Evolutionary conservation across 2,113 vertebrate genomes (phyloP), one percentile per base, ranked within the genome.

Genomic region (Channa argus): DNA sequence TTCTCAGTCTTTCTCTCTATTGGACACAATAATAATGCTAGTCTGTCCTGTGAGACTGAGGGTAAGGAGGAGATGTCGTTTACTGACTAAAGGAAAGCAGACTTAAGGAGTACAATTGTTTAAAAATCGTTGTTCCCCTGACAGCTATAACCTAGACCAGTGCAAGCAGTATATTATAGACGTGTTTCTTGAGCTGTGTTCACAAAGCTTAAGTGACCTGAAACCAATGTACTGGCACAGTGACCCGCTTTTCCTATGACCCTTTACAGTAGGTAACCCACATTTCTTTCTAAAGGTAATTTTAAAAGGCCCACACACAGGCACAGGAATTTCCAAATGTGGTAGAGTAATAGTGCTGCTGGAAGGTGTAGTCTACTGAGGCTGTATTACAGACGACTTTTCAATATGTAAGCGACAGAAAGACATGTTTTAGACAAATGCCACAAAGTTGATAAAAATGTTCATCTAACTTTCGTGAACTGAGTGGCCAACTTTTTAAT

Each of bases 31-130:
- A 79, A 80, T 74, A 74, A 75, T 68, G 70, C 33, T 73, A 80
- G 82, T 80, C 56, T 58, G 80, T 75, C 72, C 78, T 45, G 37
- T 10, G 85, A 78, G 88, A 80, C 64, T 8, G 41, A 51, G 63
- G 15, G 8, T 7, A 8, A 76, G 60, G 43, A 77, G 60, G 74
- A 58, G 34, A 63, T 68, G 56, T 81, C 44, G 60, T 6, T 1
- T 24, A 37, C 66, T 59, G 52, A 66, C 33, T 45, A 41, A 71
- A 77, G 65, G 70, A 77, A 77, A 82, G 72, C 43, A 58, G 54
- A 68, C 50, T 77, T 46, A 8, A 67, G 63, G 66, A 80, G 68
- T 68, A 0, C 71, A 63, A 65, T 44, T n/a, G 12, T 71, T 71
- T 61, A 33, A 71, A 79, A 69, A 63, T 24, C 38, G 33, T 36